Evolutionary conservation across 2,888 invertebrate genomes (phyloP), one percentile per base, ranked within the genome.

Genomic region (Drosophila paramelanica): DNA sequence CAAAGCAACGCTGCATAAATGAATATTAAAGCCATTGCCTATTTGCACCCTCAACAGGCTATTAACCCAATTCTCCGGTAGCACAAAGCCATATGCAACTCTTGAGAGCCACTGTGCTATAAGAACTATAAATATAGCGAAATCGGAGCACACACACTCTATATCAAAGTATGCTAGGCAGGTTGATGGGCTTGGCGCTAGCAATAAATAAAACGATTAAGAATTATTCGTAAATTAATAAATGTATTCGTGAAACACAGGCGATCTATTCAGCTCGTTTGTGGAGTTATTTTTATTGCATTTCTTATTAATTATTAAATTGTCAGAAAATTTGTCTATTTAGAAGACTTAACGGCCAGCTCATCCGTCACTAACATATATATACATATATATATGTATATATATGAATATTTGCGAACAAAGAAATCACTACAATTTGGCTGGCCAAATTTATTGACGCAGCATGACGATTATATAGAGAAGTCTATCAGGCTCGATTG

Each of bases 61-160:
- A 73, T 81, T 86, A 81, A 86, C 81, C 87, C 77, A 86, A 60
- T 70, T 81, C 51, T 39, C 25, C 23, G 59, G 49, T 57, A 33
- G 47, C 50, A 67, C 65, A 70, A 75, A 53, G 69, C 36, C 45
- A 55, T 69, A 69, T 61, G 65, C 69, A 80, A 71, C 74, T 80
- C 77, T 80, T 51, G 51, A 73, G 58, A 68, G 66, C 81, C 81
- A 83, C 80, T 73, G 67, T 70, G 67, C 84, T 68, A 68, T 82
- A 79, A 82, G 79, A 80, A 75, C 61, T 58, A 75, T 72, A 50
- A 72, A 47, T 39, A 64, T 57, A 31, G 59, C 56, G 33, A 39
- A 36, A 36, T 1, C 13, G 13, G 13, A 36, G 23, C 45, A 36
- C 42, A 49, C 31, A 27, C 17, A 39, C 17, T 23, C 36, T n/a